Base-by-base conservation (phyloP, 2,113 vertebrate genomes). In the Brachyistius frenatus region DNA sequence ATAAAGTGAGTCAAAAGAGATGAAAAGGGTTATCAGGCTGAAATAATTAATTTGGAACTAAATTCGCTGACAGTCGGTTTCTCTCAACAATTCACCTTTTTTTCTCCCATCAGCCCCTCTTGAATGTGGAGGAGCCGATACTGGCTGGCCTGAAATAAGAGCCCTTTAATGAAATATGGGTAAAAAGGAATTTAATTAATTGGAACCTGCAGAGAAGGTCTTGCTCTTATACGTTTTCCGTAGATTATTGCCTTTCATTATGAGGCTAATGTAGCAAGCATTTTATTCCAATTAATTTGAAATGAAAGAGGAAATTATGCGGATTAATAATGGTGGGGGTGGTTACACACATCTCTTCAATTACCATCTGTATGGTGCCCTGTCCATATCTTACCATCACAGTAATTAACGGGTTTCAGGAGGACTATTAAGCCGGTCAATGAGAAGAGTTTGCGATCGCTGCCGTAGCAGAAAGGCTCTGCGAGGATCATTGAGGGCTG, bases 11-110 rank as follows among this genome's bases (percentile, higher is more conserved):
- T 96, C 96, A 96, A 72, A 96, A 96, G 95, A 96, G 95, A 97
- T 96, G 96, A 96, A 96, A 96, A 96, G 95, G 95, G 96, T 97
- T 97, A 97, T 96, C 95, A 92, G 96, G 95, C 96, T 97, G 96
- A 97, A 97, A 97, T 97, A 97, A 97, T 97, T 97, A 96, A 97
- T 96, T 96, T 96, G 95, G 95, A 80, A 92, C 76, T 60, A 94
- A 96, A 96, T 95, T 96, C 90, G 95, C 96, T 97, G 96, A 97
- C 96, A 97, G 95, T 96, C 96, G 94, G 95, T 89, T 96, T 96
- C 95, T 94, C 92, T 93, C 0, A 81, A 76, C 81, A 71, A 79
- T 79, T 73, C 63, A 54, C 67, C 67, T 47, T 83, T 93, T 89
- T 83, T 87, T 49, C 47, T 35, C 65, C 76, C 80, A 67, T 83